Evolutionary conservation across 2,113 vertebrate species (phyloP).

Genomic region (Pithys albifrons): DNA sequence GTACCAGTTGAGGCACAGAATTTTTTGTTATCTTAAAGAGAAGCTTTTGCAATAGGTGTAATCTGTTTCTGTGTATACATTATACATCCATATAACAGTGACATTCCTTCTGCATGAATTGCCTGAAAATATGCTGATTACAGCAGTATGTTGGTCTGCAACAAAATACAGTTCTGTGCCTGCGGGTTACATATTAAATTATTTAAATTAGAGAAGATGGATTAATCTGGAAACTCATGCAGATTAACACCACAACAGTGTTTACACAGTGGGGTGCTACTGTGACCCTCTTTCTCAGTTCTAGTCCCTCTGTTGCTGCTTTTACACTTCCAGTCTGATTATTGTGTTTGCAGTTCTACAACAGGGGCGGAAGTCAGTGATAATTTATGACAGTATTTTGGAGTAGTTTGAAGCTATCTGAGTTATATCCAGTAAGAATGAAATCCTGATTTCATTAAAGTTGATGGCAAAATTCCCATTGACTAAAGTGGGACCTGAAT

Average conservation of each 20-base stretch:
- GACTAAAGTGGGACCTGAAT: not conserved
- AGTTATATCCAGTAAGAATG: not conserved
- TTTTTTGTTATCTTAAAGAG: not conserved
- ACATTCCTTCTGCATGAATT: not conserved
- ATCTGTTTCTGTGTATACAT: not conserved
- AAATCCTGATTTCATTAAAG: not conserved
- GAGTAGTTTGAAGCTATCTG: not conserved
- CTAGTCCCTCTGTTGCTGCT: not conserved
- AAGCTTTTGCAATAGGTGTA: not conserved
- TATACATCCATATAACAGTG: not conserved
- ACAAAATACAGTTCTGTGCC: not conserved
- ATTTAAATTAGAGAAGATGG: not conserved
- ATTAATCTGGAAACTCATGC: not conserved
- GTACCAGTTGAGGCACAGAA: not conserved
- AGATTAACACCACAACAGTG: not conserved
- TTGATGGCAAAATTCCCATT: slow-evolving; percentile 2
- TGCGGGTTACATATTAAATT: not conserved
- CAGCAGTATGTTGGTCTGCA: not conserved
- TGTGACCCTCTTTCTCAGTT: not conserved
- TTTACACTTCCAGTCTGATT: not conserved
- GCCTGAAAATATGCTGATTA: not conserved
- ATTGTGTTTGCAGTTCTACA: not conserved
- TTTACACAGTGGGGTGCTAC: not conserved
- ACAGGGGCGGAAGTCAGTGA: not conserved
- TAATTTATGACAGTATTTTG: not conserved